Evolutionary conservation across 2,113 vertebrate genomes (phyloP).

Genomic region (Dasyornis broadbenti): DNA sequence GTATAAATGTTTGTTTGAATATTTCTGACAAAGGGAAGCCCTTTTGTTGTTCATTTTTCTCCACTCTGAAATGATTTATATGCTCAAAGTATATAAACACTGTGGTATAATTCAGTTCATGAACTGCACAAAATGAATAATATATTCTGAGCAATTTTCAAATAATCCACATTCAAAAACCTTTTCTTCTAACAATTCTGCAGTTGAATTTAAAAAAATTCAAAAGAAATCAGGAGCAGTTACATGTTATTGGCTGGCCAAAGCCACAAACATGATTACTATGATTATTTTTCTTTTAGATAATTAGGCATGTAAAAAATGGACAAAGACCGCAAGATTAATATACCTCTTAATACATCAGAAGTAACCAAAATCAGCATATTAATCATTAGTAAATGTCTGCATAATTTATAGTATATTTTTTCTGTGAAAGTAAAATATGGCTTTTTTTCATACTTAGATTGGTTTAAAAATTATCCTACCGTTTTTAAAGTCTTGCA

Average conservation of each 20-base stretch:
- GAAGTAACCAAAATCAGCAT: background rate
- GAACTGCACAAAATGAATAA: background rate
- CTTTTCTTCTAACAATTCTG: background rate
- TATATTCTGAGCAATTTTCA: background rate
- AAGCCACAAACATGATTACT: background rate
- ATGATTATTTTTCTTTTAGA: background rate
- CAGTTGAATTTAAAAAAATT: background rate
- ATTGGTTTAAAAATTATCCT: conserved; percentile 62
- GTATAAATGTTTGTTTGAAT: background rate
- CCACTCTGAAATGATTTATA: background rate
- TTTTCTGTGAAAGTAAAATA: conserved; percentile 21
- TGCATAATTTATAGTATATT: background rate
- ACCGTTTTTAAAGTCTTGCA: conserved; percentile 31
- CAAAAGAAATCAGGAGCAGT: background rate
- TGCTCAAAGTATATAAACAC: background rate
- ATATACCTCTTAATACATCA: background rate
- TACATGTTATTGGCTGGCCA: background rate
- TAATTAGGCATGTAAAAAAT: background rate
- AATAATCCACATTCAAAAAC: background rate
- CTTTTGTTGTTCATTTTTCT: background rate
- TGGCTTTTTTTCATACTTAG: background rate
- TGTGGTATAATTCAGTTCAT: background rate
- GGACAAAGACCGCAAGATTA: background rate
- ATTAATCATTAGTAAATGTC: background rate
- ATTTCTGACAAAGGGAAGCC: background rate